These are phyloP conservation scores for Craseonycteris thonglongyai DNA, from an alignment of 2,113 vertebrate species.

Conservation along the genomic window DNA sequence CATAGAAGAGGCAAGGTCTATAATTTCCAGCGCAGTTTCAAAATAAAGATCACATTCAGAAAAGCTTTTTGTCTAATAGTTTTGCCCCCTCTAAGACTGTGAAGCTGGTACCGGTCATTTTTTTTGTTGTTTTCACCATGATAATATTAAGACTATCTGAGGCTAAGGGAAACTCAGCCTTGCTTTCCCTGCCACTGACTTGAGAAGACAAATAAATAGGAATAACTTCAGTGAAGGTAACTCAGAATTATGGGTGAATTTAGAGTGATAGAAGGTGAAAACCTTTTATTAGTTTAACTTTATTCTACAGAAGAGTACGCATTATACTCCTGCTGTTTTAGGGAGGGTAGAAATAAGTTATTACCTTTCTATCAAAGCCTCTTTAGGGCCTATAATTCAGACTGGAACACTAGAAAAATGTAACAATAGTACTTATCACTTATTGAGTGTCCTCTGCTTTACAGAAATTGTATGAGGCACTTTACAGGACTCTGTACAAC, in stretches of 20 bases:
- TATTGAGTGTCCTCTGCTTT: neutral
- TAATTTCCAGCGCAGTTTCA: conserved; percentile 47
- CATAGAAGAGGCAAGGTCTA: conserved; percentile 28
- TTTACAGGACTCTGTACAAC: neutral
- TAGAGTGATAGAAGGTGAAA: neutral
- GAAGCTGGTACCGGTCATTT: neutral
- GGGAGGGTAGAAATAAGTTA: neutral
- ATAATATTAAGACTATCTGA: neutral
- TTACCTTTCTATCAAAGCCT: neutral
- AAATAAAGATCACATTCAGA: conserved; percentile 51
- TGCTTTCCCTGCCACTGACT: neutral
- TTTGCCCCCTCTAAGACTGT: conserved; percentile 18
- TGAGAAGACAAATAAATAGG: neutral
- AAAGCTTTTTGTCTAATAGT: conserved; percentile 11
- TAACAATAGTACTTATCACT: neutral
- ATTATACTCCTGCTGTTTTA: neutral
- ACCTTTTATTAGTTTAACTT: neutral
- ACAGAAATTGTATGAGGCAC: neutral
- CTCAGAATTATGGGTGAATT: neutral
- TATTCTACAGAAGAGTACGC: neutral
- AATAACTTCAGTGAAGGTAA: neutral
- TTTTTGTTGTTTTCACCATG: neutral
- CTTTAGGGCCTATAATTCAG: neutral
- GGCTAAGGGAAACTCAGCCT: neutral
- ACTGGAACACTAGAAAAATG: neutral